Conservation (phyloP, 2,113 vertebrate species). For the Xenopus laevis region DNA sequence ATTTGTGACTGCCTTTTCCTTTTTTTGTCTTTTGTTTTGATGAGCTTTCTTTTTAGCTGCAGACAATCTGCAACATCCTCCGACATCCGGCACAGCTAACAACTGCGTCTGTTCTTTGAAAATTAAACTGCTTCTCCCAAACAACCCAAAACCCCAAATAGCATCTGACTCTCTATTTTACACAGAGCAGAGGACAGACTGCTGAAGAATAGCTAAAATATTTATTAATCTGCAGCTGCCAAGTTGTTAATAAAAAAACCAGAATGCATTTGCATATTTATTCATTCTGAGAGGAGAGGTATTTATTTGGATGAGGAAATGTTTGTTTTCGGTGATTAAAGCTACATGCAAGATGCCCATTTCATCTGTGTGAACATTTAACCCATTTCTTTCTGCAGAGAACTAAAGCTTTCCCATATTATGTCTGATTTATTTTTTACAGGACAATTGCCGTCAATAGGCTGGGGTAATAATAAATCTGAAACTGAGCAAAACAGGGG, state of each 20-base stretch:
- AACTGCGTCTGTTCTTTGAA: constrained; percentile 25
- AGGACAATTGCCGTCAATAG: not conserved
- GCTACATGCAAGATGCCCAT: constrained; percentile 28
- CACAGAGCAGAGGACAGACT: constrained; percentile 17
- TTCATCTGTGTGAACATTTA: constrained; percentile 1
- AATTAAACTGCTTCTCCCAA: constrained; percentile 13
- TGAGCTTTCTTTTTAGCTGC: constrained; percentile 26
- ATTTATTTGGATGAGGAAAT: constrained; percentile 37
- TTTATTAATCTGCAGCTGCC: constrained; percentile 39
- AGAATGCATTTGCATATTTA: constrained; percentile 36
- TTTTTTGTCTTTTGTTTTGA: not conserved
- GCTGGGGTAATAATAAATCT: not conserved
- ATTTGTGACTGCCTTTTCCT: constrained; percentile 8
- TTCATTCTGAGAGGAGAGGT: constrained; percentile 30
- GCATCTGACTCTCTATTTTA: constrained; percentile 7
- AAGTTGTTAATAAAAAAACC: constrained; percentile 27
- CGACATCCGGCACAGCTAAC: constrained; percentile 7
- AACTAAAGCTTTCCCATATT: not conserved
- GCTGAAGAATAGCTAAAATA: constrained; percentile 38
- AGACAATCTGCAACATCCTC: constrained; percentile 26
- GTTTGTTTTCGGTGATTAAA: constrained; percentile 43
- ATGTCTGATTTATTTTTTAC: not conserved
- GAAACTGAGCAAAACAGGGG: not conserved
- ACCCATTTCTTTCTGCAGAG: not conserved
- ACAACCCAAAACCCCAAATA: constrained; percentile 16